Percentiles rank a stretch among this genome's conserved stretches.
Evolutionary conservation across 2,888 invertebrate genomes (phyloP).

Genomic region (Philhelius pedissequus): DNA sequence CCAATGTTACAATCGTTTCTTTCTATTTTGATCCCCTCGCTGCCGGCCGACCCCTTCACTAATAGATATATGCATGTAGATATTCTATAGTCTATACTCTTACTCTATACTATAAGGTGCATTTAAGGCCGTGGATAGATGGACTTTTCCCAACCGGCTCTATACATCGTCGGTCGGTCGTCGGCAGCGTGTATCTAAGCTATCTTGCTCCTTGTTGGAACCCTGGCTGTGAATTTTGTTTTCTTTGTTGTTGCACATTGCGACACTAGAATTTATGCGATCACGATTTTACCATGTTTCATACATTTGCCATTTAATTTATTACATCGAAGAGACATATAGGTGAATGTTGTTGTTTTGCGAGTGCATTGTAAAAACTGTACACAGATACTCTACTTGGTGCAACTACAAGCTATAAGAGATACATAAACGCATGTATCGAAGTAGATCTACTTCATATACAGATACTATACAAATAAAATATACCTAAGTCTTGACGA

Average conservation of each 20-base stretch:
- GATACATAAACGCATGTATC: constrained; percentile 13
- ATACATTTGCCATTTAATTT: constrained; percentile 71
- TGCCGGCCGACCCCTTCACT: too few relatives aligned
- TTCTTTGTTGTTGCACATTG: constrained; percentile 67
- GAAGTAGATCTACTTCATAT: constrained; percentile 13
- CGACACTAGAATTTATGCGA: constrained; percentile 72
- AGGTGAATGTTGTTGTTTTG: constrained; percentile 61
- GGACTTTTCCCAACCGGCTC: constrained; percentile 40
- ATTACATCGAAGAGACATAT: constrained; percentile 69
- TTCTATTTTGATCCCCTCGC: neutral
- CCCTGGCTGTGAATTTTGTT: constrained; percentile 40
- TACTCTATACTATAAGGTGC: constrained; percentile 12
- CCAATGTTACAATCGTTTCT: constrained; percentile 39
- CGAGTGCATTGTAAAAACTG: constrained; percentile 6
- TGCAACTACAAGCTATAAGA: constrained; percentile 10
- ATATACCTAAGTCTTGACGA: constrained; percentile 44
- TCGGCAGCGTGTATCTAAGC: constrained; percentile 24
- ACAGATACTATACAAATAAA: neutral
- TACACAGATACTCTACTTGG: neutral
- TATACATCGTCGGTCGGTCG: neutral
- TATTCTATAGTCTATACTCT: neutral
- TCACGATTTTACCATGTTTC: constrained; percentile 72
- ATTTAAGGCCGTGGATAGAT: constrained; percentile 16
- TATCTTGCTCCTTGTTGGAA: constrained; percentile 58
- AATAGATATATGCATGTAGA: neutral